Percentiles rank a stretch among this genome's conserved stretches.
Conservation (phyloP, 2,888 invertebrate genomes). For the Ypsolopha sequella region DNA sequence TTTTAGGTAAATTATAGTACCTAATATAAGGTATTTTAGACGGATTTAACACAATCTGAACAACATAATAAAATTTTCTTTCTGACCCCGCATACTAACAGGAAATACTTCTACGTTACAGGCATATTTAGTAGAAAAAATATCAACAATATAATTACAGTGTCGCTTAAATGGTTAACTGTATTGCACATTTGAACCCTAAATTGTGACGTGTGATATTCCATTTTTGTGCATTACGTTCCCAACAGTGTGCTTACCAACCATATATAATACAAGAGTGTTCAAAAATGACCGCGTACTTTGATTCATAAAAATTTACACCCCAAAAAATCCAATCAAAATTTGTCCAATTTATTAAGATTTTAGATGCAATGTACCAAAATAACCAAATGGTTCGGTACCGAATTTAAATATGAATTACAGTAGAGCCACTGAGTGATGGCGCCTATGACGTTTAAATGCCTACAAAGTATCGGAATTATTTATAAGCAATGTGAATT, state of each 20-base stretch:
- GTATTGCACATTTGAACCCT: neutral
- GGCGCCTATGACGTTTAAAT: too few species aligned
- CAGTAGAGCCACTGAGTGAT: too few species aligned
- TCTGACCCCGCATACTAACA: neutral
- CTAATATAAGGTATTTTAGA: too few species aligned
- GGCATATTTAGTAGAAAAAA: slow-evolving; percentile 1
- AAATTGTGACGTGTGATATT: neutral
- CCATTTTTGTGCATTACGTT: neutral
- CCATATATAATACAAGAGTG: neutral
- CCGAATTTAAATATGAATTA: too few species aligned
- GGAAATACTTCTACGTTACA: neutral
- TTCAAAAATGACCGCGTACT: neutral
- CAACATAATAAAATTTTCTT: neutral
- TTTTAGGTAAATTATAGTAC: neutral
- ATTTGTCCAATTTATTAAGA: too few species aligned
- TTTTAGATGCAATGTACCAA: too few species aligned
- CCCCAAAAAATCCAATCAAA: neutral
- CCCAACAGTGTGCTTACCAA: neutral
- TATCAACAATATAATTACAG: neutral
- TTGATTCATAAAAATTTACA: neutral
- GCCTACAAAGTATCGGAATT: too few species aligned
- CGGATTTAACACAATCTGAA: neutral
- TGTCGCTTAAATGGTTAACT: neutral
- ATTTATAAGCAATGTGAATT: too few species aligned
- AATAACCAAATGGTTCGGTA: too few species aligned